Percentiles rank a stretch among this genome's conserved stretches.
Conservation (phyloP, 2,888 invertebrate genomes). For the Agonopterix subpropinquella region DNA sequence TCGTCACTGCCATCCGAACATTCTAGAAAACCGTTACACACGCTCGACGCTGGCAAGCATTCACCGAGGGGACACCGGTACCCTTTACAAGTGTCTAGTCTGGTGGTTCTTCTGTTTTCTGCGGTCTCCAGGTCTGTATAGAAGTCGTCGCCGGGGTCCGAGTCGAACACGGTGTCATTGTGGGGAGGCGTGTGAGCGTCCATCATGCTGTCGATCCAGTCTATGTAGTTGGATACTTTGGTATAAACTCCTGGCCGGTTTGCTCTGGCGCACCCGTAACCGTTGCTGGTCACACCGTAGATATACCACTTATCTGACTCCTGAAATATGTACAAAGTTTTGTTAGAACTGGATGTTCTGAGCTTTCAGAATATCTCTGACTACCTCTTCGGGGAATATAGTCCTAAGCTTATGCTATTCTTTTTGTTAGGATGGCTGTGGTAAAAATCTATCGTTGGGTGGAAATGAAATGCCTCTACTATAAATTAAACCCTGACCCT, state of each 20-base stretch:
- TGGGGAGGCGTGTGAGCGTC: conserved; percentile 39
- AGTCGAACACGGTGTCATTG: conserved; percentile 28
- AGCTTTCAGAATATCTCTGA: no score
- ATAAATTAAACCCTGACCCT: no score
- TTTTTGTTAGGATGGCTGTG: no score
- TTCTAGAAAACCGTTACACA: conserved; percentile 87
- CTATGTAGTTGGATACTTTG: conserved; percentile 83
- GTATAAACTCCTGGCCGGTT: conserved; percentile 88
- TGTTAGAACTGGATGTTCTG: no score
- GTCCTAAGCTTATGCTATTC: no score
- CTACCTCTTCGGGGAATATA: no score
- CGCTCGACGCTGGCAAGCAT: conserved; percentile 80
- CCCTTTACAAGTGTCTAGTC: conserved; percentile 75
- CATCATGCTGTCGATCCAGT: conserved; percentile 81
- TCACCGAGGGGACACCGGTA: conserved; percentile 86
- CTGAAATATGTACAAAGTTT: conserved; percentile 24
- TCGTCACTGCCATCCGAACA: conserved; percentile 87
- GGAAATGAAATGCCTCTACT: no score
- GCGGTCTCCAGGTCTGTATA: conserved; percentile 59
- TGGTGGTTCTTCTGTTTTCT: conserved; percentile 47
- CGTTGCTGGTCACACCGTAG: conserved; percentile 85
- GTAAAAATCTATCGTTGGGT: no score
- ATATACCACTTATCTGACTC: conserved; percentile 69
- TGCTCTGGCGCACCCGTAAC: conserved; percentile 86
- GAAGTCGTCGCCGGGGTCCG: conserved; percentile 43